phyloP scores from a whole-genome alignment of 2,888 invertebrate species.

The Cephus sareptanus region DNA sequence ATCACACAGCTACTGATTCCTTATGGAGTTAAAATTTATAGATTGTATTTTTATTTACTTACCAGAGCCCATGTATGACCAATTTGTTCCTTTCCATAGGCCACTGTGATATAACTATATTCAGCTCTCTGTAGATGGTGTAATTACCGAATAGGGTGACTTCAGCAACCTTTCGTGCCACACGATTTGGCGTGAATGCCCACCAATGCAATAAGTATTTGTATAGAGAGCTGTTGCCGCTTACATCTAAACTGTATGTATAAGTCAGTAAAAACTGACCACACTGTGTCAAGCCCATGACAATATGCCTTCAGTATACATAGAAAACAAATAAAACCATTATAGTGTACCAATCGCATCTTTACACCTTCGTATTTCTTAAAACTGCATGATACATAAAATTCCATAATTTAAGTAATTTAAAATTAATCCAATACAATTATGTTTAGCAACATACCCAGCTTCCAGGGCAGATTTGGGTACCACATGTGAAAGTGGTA shows the following conservation, averaged over 20 bases:
- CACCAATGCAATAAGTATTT: slow-evolving; percentile 78
- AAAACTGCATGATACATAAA: background rate
- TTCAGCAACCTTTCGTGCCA: slow-evolving; percentile 71
- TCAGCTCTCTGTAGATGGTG: slow-evolving; percentile 67
- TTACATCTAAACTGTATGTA: slow-evolving; percentile 72
- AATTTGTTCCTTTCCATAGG: slow-evolving; percentile 75
- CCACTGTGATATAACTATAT: slow-evolving; percentile 78
- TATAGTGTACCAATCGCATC: background rate
- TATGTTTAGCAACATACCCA: slow-evolving; percentile 45
- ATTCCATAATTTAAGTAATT: background rate
- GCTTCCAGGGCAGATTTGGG: slow-evolving; percentile 63
- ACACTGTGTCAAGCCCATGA: slow-evolving; percentile 95
- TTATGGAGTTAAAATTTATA: slow-evolving; percentile 8
- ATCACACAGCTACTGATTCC: background rate
- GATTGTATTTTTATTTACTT: slow-evolving; percentile 46
- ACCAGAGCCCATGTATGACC: slow-evolving; percentile 78
- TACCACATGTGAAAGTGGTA: slow-evolving; percentile 56
- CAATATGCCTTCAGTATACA: slow-evolving; percentile 78
- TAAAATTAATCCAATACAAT: slow-evolving; percentile 4
- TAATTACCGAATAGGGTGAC: slow-evolving; percentile 72
- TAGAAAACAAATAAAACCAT: background rate
- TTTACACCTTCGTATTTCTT: background rate
- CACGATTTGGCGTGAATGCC: slow-evolving; percentile 71
- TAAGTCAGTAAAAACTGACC: slow-evolving; percentile 93
- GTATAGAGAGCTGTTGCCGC: slow-evolving; percentile 70